Evolutionary conservation across 2,113 vertebrate species (phyloP).

Genomic region (Scolopax mira): DNA sequence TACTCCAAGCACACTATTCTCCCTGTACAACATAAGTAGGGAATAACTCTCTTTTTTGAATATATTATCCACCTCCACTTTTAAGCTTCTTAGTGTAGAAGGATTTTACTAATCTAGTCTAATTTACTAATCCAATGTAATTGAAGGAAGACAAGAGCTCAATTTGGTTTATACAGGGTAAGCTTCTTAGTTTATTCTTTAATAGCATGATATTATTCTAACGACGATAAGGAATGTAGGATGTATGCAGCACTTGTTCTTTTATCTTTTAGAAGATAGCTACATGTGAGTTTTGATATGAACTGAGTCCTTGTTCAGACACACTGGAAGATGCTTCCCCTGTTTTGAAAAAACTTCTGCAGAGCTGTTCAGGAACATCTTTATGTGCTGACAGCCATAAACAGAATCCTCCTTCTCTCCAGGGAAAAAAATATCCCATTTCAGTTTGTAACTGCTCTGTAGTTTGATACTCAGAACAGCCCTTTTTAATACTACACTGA

Average conservation of each 20-base stretch:
- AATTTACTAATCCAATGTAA: conserved; percentile 45
- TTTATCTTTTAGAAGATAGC: background rate
- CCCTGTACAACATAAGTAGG: background rate
- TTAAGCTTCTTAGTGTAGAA: conserved; percentile 13
- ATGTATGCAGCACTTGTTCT: background rate
- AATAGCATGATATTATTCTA: conserved; percentile 1
- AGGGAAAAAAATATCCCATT: background rate
- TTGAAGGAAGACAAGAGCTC: background rate
- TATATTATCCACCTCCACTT: background rate
- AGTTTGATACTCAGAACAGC: background rate
- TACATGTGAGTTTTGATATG: background rate
- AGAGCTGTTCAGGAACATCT: background rate
- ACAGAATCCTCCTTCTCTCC: background rate
- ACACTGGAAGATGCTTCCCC: background rate
- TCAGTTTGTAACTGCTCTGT: background rate
- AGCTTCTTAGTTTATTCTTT: conserved; percentile 17
- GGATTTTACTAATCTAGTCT: conserved; percentile 15
- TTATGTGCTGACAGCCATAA: background rate
- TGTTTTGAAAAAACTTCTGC: background rate
- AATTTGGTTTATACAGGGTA: background rate
- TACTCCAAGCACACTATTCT: background rate
- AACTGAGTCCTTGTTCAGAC: background rate
- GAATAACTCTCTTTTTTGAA: background rate
- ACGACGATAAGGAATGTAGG: background rate
- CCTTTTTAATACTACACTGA: background rate